Conservation (phyloP, 2,888 invertebrate species). For the Ormia ochracea region DNA sequence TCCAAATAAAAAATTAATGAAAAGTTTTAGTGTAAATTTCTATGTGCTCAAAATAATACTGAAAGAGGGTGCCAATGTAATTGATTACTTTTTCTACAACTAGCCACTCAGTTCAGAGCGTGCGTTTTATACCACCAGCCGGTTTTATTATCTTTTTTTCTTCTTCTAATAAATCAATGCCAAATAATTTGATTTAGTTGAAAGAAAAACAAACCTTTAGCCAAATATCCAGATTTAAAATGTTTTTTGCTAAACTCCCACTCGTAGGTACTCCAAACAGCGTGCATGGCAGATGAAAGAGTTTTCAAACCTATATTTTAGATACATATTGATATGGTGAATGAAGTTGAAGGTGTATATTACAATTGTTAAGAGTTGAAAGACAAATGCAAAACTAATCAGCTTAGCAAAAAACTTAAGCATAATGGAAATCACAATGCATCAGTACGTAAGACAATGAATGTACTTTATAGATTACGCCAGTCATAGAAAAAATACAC, state of each 20-base stretch:
- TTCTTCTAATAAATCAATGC: conserved; percentile 44
- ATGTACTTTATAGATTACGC: background rate
- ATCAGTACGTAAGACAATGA: conserved; percentile 2
- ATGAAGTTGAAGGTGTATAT: conserved; percentile 47
- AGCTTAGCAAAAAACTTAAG: conserved; percentile 37
- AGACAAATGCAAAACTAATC: conserved; percentile 52
- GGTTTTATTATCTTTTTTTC: conserved; percentile 47
- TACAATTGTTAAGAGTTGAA: conserved; percentile 48
- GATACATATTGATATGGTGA: conserved; percentile 50
- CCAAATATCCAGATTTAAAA: conserved; percentile 81
- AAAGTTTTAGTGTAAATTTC: conserved; percentile 32
- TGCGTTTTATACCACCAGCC: conserved; percentile 61
- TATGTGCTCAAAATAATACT: conserved; percentile 47
- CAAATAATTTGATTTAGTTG: conserved; percentile 49
- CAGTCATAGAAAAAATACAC: conserved; percentile 21
- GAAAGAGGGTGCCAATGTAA: conserved; percentile 50
- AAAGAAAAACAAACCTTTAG: conserved; percentile 70
- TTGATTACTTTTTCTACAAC: conserved; percentile 47
- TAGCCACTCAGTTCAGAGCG: conserved; percentile 57
- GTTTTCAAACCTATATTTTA: conserved; percentile 78
- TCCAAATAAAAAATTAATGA: conserved; percentile 1
- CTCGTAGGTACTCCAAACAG: conserved; percentile 80
- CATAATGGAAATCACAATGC: conserved; percentile 17
- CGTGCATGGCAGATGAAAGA: conserved; percentile 78
- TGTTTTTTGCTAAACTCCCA: conserved; percentile 71